A percentile compares a stretch with the other conserved stretches of the same genome.
These are phyloP conservation scores for Sisor rabdophorus DNA, from an alignment of 2,113 vertebrate species.

Conservation along the genomic window DNA sequence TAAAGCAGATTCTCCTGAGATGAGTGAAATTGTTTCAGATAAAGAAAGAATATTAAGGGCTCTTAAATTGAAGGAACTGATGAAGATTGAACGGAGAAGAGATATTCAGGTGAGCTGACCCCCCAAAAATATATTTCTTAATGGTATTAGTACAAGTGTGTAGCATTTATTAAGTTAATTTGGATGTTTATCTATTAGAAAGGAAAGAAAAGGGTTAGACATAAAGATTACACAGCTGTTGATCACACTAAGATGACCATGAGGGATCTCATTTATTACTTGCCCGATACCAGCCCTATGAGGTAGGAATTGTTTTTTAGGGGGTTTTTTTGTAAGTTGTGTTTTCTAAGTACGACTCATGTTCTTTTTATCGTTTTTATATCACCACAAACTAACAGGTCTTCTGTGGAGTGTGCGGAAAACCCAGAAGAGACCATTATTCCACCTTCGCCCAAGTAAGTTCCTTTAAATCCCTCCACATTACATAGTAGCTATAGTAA, in stretches of 20 bases:
- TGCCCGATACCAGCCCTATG: slow-evolving; percentile 83
- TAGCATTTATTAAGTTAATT: not conserved
- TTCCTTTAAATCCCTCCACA: not conserved
- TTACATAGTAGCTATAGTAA: not conserved
- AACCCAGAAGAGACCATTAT: slow-evolving; percentile 4
- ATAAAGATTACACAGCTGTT: slow-evolving; percentile 58
- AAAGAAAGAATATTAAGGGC: slow-evolving; percentile 73
- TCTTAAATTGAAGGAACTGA: slow-evolving; percentile 76
- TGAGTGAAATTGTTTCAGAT: slow-evolving; percentile 1
- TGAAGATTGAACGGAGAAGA: slow-evolving; percentile 76
- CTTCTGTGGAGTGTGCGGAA: slow-evolving; percentile 4
- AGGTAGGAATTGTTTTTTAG: slow-evolving; percentile 64
- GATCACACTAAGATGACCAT: slow-evolving; percentile 84
- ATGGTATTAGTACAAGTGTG: not conserved
- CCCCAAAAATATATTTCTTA: not conserved
- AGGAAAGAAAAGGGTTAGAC: slow-evolving; percentile 61
- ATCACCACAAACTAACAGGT: slow-evolving; percentile 3
- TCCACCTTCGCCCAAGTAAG: slow-evolving; percentile 31
- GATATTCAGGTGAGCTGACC: slow-evolving; percentile 66
- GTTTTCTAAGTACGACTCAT: not conserved
- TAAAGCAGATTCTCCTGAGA: slow-evolving; percentile 24
- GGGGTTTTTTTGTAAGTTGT: not conserved
- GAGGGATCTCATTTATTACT: slow-evolving; percentile 83
- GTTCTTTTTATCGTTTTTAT: not conserved
- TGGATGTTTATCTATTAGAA: slow-evolving; percentile 50